Base-by-base conservation (phyloP, 1,140 invertebrate species). In the Megalonaias nervosa region DNA sequence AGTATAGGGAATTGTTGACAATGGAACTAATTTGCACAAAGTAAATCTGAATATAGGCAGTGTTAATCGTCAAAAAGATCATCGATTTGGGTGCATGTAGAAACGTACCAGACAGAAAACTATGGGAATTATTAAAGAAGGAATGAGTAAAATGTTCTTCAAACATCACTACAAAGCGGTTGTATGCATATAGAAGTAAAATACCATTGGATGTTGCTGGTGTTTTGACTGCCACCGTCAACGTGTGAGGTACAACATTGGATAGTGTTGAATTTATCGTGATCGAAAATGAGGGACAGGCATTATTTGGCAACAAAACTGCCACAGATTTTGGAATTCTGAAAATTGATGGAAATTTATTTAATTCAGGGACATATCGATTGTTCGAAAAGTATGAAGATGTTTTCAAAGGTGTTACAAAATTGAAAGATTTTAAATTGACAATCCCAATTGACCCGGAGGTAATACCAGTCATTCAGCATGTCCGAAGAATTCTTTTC, bases 381-480 rank as follows among this genome's bases (percentile, higher is more conserved):
- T 17, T 65, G 48, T 55, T 56, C 2, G 67, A 55, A 6, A 65
- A 70, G 61, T 82, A 76, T 67, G 48, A 17, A 61, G 67, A 84
- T 26, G 69, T 59, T 26, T 82, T 81, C 57, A 58, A 67, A 38
- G 77, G 78, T 15, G 15, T 83, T 5, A 31, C 26, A 4, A 31
- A 2, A 31, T 31, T 31, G 26, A 31, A 31, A 75, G 82, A 79
- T 56, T 77, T 66, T 67, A 67, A 82, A 64, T n/a, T 83, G 16
- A 70, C 65, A 19, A 66, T 85, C 17, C 82, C 68, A 19, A 71
- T 85, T 17, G 71, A 85, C 66, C 15, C 57, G 38, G 17, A 17
- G n/a, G 72, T 82, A 21, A 62, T 26, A 67, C 71, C 77, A 15
- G 71, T 80, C 60, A 58, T 71, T 56, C 79, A 81, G 65, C 74